Base-by-base conservation (phyloP, 2,113 vertebrate species). In the Nannobrachium achirus region DNA sequence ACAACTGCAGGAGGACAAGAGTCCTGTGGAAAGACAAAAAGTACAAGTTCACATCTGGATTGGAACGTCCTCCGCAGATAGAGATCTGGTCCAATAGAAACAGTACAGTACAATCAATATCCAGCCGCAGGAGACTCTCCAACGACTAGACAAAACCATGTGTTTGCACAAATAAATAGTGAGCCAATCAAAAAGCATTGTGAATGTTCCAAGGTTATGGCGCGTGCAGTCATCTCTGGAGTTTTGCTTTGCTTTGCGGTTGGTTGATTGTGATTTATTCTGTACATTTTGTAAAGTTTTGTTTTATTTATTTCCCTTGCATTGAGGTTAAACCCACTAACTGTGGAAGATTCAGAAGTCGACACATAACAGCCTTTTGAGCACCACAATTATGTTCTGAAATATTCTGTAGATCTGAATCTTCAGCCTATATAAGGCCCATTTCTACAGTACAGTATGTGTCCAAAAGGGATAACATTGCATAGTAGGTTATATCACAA, bases 391-490 rank as follows among this genome's bases (percentile, higher is more conserved):
- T 50, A 19, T 33, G 60, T 42, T 49, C 71, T 65, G 33, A 79
- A 72, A 67, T 15, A 19, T 40, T 51, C 45, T 69, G n/a, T n/a
- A n/a, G n/a, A n/a, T 56, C 61, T 39, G 16, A 75, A 69, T 56
- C 67, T 52, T 50, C 33, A 13, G 9, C 25, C 48, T 11, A 49
- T 15, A 67, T 75, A 71, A 16, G 11, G 60, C 76, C 50, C 39
- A 48, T 79, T 81, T 65, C 57, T 65, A 10, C 50, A 74, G 41
- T 65, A 10, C 50, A 74, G 41, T n/a, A 63, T 66, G 62, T 56
- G 61, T 87, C 84, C 81, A 78, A 67, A 60, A 74, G 64, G 87
- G 76, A 83, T 80, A 80, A 78, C 83, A 63, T 56, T 50, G 60
- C 80, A 82, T 66, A 78, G 62, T 64, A 14, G 44, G 63, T 67